Percentiles rank a stretch among this genome's conserved stretches.
phyloP scores from a whole-genome alignment of 2,797 vertebrate species.

The Novumbra hubbsi region DNA sequence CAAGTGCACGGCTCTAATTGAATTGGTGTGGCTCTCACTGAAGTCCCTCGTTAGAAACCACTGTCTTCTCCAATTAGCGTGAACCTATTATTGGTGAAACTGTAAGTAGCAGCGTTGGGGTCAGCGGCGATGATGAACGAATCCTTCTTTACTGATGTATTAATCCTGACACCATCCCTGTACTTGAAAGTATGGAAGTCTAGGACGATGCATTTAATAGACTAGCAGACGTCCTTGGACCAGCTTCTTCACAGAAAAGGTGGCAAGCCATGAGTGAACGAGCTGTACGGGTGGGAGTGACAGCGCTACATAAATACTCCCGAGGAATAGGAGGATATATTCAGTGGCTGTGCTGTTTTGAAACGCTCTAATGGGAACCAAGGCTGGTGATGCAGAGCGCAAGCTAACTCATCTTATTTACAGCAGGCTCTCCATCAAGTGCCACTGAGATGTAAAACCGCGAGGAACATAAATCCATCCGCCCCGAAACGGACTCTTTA shows the following conservation, averaged over 20 bases:
- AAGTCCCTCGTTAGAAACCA: constrained; percentile 69
- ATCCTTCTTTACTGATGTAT: constrained; percentile 61
- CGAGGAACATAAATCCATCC: constrained; percentile 38
- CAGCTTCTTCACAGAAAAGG: constrained; percentile 31
- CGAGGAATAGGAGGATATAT: constrained; percentile 42
- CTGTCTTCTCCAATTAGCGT: constrained; percentile 73
- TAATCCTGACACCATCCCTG: constrained; percentile 62
- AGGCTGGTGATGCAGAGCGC: constrained; percentile 32
- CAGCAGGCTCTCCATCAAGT: constrained; percentile 51
- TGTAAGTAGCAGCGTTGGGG: constrained; percentile 56
- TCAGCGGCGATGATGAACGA: constrained; percentile 20
- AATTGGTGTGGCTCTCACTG: constrained; percentile 57
- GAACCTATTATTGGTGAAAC: constrained; percentile 63
- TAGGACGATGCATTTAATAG: constrained; percentile 50
- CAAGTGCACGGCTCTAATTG: constrained; percentile 65
- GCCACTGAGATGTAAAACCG: constrained; percentile 29
- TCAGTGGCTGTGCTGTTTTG: constrained; percentile 26
- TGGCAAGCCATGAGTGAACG: neutral
- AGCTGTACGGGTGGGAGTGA: neutral
- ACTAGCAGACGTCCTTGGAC: constrained; percentile 62
- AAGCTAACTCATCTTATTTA: constrained; percentile 51
- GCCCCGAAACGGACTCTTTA: constrained; percentile 14
- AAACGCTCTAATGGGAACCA: constrained; percentile 51
- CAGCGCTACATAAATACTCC: constrained; percentile 40
- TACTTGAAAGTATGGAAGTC: constrained; percentile 24